Percentiles rank a stretch among this genome's conserved stretches.
Evolutionary conservation across 2,888 invertebrate genomes (phyloP).

Genomic region (Calliopum simillimum): DNA sequence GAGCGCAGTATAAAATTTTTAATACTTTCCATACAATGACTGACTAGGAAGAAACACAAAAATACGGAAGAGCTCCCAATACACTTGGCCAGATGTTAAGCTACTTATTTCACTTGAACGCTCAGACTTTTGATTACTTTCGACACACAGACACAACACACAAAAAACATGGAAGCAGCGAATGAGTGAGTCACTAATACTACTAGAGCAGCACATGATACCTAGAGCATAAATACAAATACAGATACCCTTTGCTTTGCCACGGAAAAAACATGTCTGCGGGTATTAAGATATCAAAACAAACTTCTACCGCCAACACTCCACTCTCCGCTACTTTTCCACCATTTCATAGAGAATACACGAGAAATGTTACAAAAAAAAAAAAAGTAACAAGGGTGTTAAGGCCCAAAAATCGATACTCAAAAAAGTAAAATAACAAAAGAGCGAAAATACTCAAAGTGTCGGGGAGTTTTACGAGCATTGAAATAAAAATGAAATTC

Average conservation of each 20-base stretch:
- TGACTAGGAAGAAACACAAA: no score
- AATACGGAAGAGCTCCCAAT: background rate
- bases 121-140: slow-evolving; percentile 30
- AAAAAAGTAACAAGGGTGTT: slow-evolving; percentile 7
- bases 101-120: slow-evolving; percentile 35
- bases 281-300: slow-evolving; percentile 22
- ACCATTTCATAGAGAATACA: background rate
- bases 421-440: background rate
- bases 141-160: slow-evolving; percentile 10
- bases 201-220: background rate
- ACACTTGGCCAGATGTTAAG: slow-evolving; percentile 37
- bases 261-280: slow-evolving; percentile 1
- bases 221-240: background rate
- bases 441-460: background rate
- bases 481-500: background rate
- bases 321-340: background rate
- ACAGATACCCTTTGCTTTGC: background rate
- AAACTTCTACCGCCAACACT: background rate
- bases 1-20: no score
- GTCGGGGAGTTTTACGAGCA: background rate
- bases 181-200: background rate
- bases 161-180: background rate
- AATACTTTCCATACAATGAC: no score
- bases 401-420: slow-evolving; percentile 18
- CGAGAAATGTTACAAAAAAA: background rate